Base-by-base conservation (phyloP, 2,888 invertebrate species). In the Diloba caeruleocephala region DNA sequence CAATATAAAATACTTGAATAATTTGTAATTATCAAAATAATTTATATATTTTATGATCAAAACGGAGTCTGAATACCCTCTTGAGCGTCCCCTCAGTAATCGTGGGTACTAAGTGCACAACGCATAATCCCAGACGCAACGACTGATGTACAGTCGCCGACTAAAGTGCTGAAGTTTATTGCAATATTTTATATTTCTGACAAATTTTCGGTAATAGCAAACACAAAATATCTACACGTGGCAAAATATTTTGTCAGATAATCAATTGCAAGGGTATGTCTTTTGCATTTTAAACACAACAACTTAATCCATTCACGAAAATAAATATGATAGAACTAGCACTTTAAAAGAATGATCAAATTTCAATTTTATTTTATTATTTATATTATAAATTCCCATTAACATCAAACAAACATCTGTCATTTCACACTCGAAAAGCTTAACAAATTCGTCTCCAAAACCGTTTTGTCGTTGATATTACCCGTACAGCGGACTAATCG, bases 51-150 rank as follows among this genome's bases (percentile, higher is more conserved):
- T 69, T 58, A 64, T 34, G 64, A 69, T 57, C 62, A 65, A 56
- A 56, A 52, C 52, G 65, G 29, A 31, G 43, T 14, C 23, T 39
- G 46, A 37, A 34, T 54, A 52, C 46, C 69, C 65, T 46, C 53
- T 41, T 43, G 29, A 10, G 23, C 38, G 59, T n/a, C 55, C 68
- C 67, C 66, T 58, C 62, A 58, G 71, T 79, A 77, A 79, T 80
- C 79, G 79, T 76, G 67, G 74, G 71, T 68, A 77, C 84, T 85
- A 82, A 87, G 84, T 86, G 85, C 84, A 81, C 78, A 64, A 64
- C 77, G 76, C 78, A 76, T 85, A 85, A 85, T 84, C 83, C 81
- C 66, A 71, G 60, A 51, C 64, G 45, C 64, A 61, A 66, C 44
- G 57, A 38, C 45, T 55, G 43, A 38, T 13, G 79, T 80, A 86